Evolutionary conservation across 2,888 invertebrate genomes (phyloP).

Genomic region (Petrolisthes cinctipes): DNA sequence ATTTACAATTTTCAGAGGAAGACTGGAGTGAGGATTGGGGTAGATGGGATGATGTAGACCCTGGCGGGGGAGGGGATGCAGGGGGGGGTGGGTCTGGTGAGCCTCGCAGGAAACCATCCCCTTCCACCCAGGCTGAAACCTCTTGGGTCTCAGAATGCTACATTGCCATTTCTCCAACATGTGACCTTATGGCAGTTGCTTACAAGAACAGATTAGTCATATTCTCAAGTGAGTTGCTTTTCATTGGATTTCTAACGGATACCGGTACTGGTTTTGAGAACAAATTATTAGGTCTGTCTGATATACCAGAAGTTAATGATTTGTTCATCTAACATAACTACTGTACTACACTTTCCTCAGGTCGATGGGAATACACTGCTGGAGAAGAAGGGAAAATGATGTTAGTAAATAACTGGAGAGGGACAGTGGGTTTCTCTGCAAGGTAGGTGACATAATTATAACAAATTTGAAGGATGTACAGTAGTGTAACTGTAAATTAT

Average conservation of each 20-base stretch:
- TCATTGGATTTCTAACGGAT: background rate
- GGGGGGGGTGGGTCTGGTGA: background rate
- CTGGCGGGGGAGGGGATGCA: background rate
- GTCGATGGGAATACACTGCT: conserved; percentile 55
- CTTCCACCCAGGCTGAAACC: conserved; percentile 43
- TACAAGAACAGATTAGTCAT: conserved; percentile 78
- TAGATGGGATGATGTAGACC: conserved; percentile 39
- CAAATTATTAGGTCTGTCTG: background rate
- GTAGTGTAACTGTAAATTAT: background rate
- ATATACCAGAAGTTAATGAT: background rate
- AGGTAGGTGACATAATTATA: background rate
- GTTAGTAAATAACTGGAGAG: conserved; percentile 63
- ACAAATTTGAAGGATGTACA: background rate
- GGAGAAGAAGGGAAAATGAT: conserved; percentile 48
- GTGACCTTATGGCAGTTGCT: conserved; percentile 79
- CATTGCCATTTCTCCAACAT: conserved; percentile 80
- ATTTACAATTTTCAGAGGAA: background rate
- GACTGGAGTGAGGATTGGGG: conserved; percentile 31
- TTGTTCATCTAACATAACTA: background rate
- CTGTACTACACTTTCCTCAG: conserved; percentile 29
- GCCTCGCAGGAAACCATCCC: background rate
- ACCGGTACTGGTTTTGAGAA: background rate
- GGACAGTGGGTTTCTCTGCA: conserved; percentile 69
- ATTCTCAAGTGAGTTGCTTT: conserved; percentile 73
- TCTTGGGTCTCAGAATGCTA: conserved; percentile 79